These are phyloP conservation scores for Agrochola macilenta DNA, from an alignment of 2,888 invertebrate genomes.

Conservation along the genomic window DNA sequence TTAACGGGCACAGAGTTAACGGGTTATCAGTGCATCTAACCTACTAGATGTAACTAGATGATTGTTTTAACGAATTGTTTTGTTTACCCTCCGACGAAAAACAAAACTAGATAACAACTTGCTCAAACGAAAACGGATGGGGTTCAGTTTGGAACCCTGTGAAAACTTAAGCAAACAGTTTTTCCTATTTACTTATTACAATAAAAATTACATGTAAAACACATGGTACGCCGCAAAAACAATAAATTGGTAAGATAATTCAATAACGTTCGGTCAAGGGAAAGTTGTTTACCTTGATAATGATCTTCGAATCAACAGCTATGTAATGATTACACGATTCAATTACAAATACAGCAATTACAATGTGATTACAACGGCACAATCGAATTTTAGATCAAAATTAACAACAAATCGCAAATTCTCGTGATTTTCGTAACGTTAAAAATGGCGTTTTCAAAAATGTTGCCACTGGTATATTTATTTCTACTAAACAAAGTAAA, in stretches of 20 bases:
- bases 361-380: slow-evolving; percentile 7
- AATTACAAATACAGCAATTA: slow-evolving; percentile 19
- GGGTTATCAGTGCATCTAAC: slow-evolving; percentile 22
- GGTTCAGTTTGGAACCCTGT: neutral
- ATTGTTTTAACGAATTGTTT: slow-evolving; percentile 53
- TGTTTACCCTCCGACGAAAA: slow-evolving; percentile 73
- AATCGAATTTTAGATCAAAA: slow-evolving; percentile 34
- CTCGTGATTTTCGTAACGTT: slow-evolving; percentile 69
- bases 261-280: slow-evolving; percentile 62
- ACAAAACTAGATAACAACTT: slow-evolving; percentile 32
- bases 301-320: slow-evolving; percentile 37
- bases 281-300: slow-evolving; percentile 80
- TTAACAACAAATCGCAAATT: slow-evolving; percentile 62
- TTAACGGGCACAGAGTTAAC: neutral
- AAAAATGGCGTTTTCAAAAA: slow-evolving; percentile 79
- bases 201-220: slow-evolving; percentile 35
- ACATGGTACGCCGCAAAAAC: slow-evolving; percentile 60
- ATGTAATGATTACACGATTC: slow-evolving; percentile 17
- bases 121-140: neutral
- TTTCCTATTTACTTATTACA: neutral
- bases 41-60: neutral
- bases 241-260: slow-evolving; percentile 60
- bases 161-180: neutral
- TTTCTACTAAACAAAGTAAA: slow-evolving; percentile 8
- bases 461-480: slow-evolving; percentile 64